phyloP scores from a whole-genome alignment of 2,797 vertebrate species.

The Periparus ater region DNA sequence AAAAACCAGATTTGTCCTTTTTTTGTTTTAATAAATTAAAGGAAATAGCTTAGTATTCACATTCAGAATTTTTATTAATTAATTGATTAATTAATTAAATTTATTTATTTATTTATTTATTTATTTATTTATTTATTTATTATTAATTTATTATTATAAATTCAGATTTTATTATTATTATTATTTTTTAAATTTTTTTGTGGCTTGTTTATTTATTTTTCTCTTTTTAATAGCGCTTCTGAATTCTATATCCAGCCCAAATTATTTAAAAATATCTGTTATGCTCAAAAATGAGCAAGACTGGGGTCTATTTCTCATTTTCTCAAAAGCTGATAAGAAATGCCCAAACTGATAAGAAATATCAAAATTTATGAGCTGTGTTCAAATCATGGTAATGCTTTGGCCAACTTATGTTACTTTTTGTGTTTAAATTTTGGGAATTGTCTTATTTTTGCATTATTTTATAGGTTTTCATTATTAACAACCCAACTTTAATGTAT shows the following conservation, averaged over 20 bases:
- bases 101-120: too few species aligned
- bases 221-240: neutral
- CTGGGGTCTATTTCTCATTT: neutral
- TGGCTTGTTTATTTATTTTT: neutral
- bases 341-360: neutral
- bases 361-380: neutral
- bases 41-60: neutral
- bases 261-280: neutral
- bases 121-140: too few species aligned
- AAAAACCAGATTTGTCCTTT: neutral
- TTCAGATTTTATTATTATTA: too few species aligned
- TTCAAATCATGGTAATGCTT: neutral
- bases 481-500: accelerated
- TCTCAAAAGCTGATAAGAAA: neutral
- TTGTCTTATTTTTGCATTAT: neutral
- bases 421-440: neutral
- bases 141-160: too few species aligned
- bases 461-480: neutral
- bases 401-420: accelerated
- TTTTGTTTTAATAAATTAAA: neutral
- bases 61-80: neutral
- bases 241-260: neutral
- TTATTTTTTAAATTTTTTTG: neutral
- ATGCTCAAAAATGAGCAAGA: neutral
- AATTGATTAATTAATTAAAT: too few species aligned